Evolutionary conservation across 2,888 invertebrate species (phyloP).

Genomic region (Hypsopygia costalis): DNA sequence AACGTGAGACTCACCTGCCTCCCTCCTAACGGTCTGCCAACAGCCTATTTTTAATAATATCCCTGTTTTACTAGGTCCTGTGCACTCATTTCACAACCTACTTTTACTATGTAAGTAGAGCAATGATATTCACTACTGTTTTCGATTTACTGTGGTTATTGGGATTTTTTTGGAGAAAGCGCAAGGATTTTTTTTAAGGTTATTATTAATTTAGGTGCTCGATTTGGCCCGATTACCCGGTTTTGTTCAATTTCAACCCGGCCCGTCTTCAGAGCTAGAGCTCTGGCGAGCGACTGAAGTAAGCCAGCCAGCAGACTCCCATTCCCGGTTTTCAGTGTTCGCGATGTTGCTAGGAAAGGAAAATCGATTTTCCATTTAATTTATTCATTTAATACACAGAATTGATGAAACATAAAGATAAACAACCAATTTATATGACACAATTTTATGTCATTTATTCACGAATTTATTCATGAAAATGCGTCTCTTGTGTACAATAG

Average conservation of each 20-base stretch:
- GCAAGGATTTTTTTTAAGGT: constrained; percentile 28
- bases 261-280: constrained; percentile 31
- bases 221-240: constrained; percentile 22
- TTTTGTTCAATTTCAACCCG: constrained; percentile 15
- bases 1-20: constrained; percentile 33
- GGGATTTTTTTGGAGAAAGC: constrained; percentile 15
- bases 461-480: too few species aligned
- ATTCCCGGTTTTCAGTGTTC: constrained; percentile 42
- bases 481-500: too few species aligned
- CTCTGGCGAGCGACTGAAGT: constrained; percentile 48
- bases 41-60: constrained; percentile 44
- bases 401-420: constrained; percentile 5
- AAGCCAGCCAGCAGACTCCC: constrained; percentile 29
- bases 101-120: constrained; percentile 32
- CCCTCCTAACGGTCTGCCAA: constrained; percentile 18
- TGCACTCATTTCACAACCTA: constrained; percentile 39
- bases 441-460: too few species aligned
- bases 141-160: too few species aligned
- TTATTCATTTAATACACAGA: not conserved
- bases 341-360: constrained; percentile 43
- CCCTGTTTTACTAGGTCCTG: constrained; percentile 35
- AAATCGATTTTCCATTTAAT: constrained; percentile 26
- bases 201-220: constrained; percentile 26
- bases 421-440: not conserved
- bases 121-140: constrained; percentile 2